These are phyloP conservation scores for Mycogona germanica DNA, from an alignment of 2,888 invertebrate genomes.

Conservation along the genomic window DNA sequence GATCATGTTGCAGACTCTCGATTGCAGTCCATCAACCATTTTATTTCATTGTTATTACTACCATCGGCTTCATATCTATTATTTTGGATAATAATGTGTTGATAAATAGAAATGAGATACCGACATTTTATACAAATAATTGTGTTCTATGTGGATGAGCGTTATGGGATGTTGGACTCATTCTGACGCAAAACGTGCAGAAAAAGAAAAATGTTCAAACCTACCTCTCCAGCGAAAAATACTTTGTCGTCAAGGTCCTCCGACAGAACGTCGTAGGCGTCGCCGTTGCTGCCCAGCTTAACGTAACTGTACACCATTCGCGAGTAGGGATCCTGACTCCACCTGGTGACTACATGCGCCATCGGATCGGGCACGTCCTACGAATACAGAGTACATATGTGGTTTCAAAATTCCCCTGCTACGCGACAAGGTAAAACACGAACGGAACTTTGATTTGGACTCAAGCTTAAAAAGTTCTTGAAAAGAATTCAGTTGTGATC, in stretches of 20 bases:
- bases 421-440: neutral
- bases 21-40: too few species aligned
- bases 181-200: neutral
- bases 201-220: neutral
- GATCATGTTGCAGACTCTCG: too few species aligned
- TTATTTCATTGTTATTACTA: too few species aligned
- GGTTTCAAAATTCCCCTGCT: neutral
- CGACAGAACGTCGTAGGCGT: conserved; percentile 35
- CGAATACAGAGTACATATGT: conserved; percentile 19
- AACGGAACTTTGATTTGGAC: neutral
- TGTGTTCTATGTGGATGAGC: neutral
- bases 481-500: too few species aligned
- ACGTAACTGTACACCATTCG: conserved; percentile 39
- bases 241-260: conserved; percentile 33
- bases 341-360: conserved; percentile 35
- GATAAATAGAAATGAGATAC: neutral
- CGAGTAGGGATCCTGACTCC: conserved; percentile 33
- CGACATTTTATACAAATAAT: neutral
- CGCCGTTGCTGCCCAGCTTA: conserved; percentile 33
- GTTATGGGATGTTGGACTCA: too few species aligned
- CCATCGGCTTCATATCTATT: too few species aligned
- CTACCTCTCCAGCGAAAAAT: conserved; percentile 40
- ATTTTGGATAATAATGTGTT: too few species aligned
- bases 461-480: too few species aligned
- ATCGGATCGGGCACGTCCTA: conserved; percentile 34